Conservation (phyloP, 2,797 vertebrate genomes). For the Enteromius afrohamiltoni region DNA sequence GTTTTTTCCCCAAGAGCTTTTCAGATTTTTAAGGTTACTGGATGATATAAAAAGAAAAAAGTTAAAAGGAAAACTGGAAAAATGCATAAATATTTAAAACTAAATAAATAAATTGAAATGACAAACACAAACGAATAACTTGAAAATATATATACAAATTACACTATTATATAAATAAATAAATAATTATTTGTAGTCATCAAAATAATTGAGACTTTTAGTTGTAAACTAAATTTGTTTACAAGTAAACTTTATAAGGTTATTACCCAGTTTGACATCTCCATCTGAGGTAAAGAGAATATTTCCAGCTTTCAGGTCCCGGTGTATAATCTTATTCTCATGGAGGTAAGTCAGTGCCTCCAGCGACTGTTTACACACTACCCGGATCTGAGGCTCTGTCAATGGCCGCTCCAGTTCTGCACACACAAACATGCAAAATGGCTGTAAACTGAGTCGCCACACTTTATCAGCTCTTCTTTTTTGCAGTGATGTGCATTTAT, state of each 20-base stretch:
- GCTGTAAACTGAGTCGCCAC: background rate
- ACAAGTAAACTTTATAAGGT: background rate
- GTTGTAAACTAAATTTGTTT: background rate
- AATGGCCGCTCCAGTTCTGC: constrained; percentile 94
- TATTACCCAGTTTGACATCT: constrained; percentile 95
- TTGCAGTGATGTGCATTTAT: background rate
- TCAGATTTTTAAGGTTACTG: background rate
- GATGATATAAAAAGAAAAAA: background rate
- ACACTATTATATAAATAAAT: background rate
- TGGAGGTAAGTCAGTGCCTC: constrained; percentile 94
- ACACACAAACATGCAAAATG: constrained; percentile 12
- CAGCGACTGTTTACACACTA: constrained; percentile 95
- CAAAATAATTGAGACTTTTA: no score
- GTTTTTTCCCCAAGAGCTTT: background rate
- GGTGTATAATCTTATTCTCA: constrained; percentile 97
- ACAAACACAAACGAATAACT: background rate
- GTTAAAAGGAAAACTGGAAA: background rate
- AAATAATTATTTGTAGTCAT: background rate
- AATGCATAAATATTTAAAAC: background rate
- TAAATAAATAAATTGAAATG: background rate
- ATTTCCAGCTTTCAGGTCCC: constrained; percentile 98
- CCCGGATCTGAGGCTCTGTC: constrained; percentile 96
- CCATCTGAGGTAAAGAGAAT: constrained; percentile 95
- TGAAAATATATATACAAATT: background rate
- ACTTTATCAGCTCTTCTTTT: background rate